Conservation (phyloP, 2,797 vertebrate species). For the Tapera naevia region DNA sequence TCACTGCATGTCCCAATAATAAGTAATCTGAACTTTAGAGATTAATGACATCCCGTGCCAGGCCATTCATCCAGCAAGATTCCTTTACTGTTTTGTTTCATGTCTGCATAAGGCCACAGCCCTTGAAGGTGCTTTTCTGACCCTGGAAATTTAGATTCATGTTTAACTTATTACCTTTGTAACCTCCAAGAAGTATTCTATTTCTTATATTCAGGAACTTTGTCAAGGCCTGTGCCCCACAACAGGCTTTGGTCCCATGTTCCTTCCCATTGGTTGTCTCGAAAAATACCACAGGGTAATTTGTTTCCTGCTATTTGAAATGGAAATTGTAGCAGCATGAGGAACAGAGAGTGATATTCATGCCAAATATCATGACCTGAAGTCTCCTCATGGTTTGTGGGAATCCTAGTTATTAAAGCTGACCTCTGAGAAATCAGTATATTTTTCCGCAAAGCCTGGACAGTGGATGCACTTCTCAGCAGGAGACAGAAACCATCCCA, state of each 20-base stretch:
- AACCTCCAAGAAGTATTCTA: background rate
- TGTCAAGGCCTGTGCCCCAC: background rate
- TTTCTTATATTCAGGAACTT: background rate
- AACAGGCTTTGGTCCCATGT: background rate
- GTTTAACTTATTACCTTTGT: constrained; percentile 2
- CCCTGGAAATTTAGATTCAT: background rate
- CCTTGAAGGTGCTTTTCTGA: background rate
- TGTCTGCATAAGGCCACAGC: background rate
- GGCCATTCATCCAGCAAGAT: constrained; percentile 13
- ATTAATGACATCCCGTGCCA: background rate
- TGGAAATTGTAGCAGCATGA: constrained; percentile 61
- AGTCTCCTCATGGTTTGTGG: constrained; percentile 39
- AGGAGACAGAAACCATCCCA: background rate
- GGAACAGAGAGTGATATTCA: constrained; percentile 57
- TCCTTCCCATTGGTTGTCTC: background rate
- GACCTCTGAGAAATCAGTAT: constrained; percentile 37
- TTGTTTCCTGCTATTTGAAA: constrained; percentile 63
- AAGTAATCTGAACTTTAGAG: constrained; percentile 26
- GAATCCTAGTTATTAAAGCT: constrained; percentile 37
- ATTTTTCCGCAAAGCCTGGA: constrained; percentile 12
- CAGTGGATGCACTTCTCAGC: background rate
- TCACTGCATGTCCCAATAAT: background rate
- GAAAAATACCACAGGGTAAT: constrained; percentile 49
- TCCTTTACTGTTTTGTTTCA: constrained; percentile 1
- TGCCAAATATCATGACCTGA: constrained; percentile 49